A percentile compares a stretch with the other conserved stretches of the same genome.
phyloP scores from a whole-genome alignment of 2,797 vertebrate genomes.

The Enteromius unitaeniatus region DNA sequence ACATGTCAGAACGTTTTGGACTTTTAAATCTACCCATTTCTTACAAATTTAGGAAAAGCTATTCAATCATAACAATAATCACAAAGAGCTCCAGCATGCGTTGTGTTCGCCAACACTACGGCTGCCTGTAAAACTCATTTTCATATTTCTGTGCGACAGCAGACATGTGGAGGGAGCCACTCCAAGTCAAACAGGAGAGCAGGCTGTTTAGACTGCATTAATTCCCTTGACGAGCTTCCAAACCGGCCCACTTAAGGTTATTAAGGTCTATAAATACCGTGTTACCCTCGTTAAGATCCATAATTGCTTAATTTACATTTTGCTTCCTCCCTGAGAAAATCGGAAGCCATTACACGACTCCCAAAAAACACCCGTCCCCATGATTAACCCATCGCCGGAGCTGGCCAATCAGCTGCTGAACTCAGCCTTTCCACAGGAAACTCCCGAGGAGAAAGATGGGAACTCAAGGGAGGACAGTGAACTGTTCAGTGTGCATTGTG shows the following conservation, averaged over 20 bases:
- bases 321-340: slow-evolving; percentile 77
- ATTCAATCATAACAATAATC: neutral
- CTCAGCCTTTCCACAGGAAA: slow-evolving; percentile 51
- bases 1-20: neutral
- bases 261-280: slow-evolving; percentile 81
- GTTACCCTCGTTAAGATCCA: slow-evolving; percentile 78
- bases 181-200: slow-evolving; percentile 69
- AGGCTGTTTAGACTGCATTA: slow-evolving; percentile 71
- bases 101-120: neutral
- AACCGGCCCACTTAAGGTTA: slow-evolving; percentile 78
- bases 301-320: slow-evolving; percentile 86
- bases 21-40: neutral
- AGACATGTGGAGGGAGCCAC: slow-evolving; percentile 45
- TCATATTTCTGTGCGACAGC: slow-evolving; percentile 46
- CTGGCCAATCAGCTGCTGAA: slow-evolving; percentile 72
- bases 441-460: slow-evolving; percentile 61
- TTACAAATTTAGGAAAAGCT: neutral
- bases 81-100: neutral
- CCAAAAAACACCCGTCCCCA: slow-evolving; percentile 50
- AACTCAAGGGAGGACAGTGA: slow-evolving; percentile 46
- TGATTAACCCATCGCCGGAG: slow-evolving; percentile 63
- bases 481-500: neutral
- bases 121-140: slow-evolving; percentile 16
- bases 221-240: slow-evolving; percentile 74
- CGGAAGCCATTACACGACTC: slow-evolving; percentile 78